Percentiles rank a stretch among this genome's conserved stretches.
Conservation (phyloP, 2,888 invertebrate species). For the Hybos culiciformis region DNA sequence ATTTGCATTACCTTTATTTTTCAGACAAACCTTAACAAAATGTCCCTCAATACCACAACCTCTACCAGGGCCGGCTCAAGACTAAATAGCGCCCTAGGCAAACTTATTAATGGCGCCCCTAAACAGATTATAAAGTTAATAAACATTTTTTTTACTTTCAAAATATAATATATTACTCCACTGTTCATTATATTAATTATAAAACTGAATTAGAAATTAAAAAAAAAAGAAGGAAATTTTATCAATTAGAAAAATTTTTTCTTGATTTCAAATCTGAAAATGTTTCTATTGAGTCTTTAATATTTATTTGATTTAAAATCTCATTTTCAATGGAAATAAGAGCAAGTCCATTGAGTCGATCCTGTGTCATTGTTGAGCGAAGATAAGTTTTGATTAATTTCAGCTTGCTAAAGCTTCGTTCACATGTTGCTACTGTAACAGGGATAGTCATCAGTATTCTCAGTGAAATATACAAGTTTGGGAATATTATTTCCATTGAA, state of each 20-base stretch:
- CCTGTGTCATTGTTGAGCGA: neutral
- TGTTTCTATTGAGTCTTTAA: neutral
- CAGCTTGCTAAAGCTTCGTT: neutral
- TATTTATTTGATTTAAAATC: neutral
- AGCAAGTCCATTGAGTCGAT: neutral
- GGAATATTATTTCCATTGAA: conserved; percentile 1
- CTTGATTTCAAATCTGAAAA: neutral
- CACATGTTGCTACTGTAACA: neutral
- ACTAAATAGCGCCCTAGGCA: neutral
- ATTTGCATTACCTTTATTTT: too few relatives aligned
- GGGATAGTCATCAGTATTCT: neutral
- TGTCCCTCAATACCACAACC: too few relatives aligned
- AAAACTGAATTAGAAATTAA: neutral
- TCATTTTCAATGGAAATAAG: conserved; percentile 1
- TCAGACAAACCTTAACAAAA: too few relatives aligned
- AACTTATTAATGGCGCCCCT: neutral
- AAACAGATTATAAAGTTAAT: neutral
- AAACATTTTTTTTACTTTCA: neutral
- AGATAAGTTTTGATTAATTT: neutral
- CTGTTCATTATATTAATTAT: neutral
- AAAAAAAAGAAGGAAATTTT: neutral
- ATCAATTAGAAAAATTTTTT: neutral
- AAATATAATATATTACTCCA: neutral
- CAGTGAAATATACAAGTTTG: neutral
- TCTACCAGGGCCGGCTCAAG: neutral